These are phyloP conservation scores for Gallinago jamesoni DNA, from an alignment of 2,113 vertebrate species.

Conservation along the genomic window DNA sequence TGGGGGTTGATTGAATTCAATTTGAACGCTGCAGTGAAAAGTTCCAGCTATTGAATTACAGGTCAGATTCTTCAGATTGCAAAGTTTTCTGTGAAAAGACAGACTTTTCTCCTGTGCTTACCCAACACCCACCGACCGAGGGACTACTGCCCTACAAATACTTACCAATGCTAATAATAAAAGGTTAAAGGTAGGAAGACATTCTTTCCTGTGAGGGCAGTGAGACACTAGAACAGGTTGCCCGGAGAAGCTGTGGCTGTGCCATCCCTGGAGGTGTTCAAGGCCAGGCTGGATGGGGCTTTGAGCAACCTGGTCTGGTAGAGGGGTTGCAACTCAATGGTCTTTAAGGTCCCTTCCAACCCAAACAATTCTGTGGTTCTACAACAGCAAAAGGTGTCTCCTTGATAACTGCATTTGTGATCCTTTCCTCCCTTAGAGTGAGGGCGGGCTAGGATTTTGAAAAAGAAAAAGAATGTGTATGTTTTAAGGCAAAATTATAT, in stretches of 20 bases:
- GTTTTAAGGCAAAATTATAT: neutral
- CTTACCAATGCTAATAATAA: neutral
- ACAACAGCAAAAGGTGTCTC: neutral
- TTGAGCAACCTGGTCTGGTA: too few relatives aligned
- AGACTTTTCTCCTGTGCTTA: neutral
- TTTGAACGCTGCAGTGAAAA: neutral
- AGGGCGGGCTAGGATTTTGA: neutral
- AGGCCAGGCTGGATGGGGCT: too few relatives aligned
- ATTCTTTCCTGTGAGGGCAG: too few relatives aligned
- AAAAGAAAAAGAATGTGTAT: neutral
- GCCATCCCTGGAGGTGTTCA: too few relatives aligned
- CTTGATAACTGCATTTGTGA: neutral
- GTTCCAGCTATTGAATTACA: conserved; percentile 27
- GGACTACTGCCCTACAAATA: neutral
- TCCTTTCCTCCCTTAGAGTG: neutral
- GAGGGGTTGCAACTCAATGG: neutral
- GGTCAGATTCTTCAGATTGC: neutral
- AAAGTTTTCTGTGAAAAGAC: neutral
- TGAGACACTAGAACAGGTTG: too few relatives aligned
- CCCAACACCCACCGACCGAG: neutral
- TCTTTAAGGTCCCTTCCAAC: neutral
- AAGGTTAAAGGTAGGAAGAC: neutral
- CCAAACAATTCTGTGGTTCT: neutral
- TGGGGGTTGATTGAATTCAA: neutral
- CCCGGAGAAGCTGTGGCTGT: too few relatives aligned